Conservation (phyloP, 2,888 invertebrate species). For the Acanthopleura granulata region DNA sequence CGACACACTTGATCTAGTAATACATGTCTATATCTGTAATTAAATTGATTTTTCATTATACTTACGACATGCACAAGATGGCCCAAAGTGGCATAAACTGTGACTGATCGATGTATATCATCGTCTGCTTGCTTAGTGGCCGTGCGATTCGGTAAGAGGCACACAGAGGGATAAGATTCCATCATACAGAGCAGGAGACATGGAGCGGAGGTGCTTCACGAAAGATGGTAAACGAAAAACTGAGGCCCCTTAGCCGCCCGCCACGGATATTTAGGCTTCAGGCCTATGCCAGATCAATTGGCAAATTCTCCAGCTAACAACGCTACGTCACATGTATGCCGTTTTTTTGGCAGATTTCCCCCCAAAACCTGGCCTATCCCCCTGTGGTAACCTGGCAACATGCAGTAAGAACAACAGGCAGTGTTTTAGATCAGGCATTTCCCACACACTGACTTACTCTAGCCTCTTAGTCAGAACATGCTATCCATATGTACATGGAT, state of each 20-base stretch:
- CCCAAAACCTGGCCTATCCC: not conserved
- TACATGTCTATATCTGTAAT: not conserved
- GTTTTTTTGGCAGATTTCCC: not conserved
- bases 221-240: conserved; percentile 12
- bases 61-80: not conserved
- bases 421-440: not conserved
- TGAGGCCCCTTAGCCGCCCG: not conserved
- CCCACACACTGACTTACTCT: too few relatives aligned
- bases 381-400: not conserved
- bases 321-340: not conserved
- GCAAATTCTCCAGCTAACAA: not conserved
- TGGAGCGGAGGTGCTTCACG: not conserved
- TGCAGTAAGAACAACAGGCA: conserved; percentile 6
- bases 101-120: not conserved
- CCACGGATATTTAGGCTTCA: not conserved
- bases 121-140: not conserved
- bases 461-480: too few relatives aligned
- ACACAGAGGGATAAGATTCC: conserved; percentile 3
- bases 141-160: not conserved
- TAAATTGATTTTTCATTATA: not conserved
- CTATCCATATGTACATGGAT: too few relatives aligned
- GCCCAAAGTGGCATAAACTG: not conserved
- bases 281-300: not conserved
- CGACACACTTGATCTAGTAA: too few relatives aligned
- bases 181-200: not conserved